Base-by-base conservation (phyloP, 2,113 vertebrate species). In the Toxostoma redivivum region DNA sequence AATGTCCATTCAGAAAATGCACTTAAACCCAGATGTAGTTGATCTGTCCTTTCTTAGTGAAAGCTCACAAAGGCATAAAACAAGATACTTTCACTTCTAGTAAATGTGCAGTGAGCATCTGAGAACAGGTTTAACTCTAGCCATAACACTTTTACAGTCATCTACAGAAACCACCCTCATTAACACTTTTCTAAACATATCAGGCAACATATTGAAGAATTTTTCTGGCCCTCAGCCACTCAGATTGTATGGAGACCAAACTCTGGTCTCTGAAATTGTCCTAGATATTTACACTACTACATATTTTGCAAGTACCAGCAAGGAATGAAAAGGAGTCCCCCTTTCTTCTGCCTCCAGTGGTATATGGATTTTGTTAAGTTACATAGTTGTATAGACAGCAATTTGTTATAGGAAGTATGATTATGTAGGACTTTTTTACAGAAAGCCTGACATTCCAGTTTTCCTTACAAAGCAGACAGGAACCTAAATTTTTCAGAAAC, bases 211-310 rank as follows among this genome's bases (percentile, higher is more conserved):
- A 38, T 7, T 20, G 45, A 88, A 81, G 24, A 93, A 35, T 31
- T 48, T 69, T 66, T 77, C 90, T 83, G 64, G 24, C 40, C 30
- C 18, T 81, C 47, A 57, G n/a, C 12, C 42, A 23, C 37, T 77
- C 6, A 67, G 15, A 45, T 19, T 83, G 11, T 38, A 53, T 15
- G 51, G 21, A 82, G 9, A 76, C 33, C 12, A 57, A 77, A 70
- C 0, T 0, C 1, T 58, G 35, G 18, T 48, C 16, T 89, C 42
- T 58, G 50, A 85, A 76, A 50, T 35, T 57, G 35, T 28, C 62
- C 21, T 20, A 35, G 10, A 10, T 79, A 45, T 74, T 88, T 84
- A 69, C 11, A 56, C 17, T 35, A 24, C 25, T 48, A 28, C 7
- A 10, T 86, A 53, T 69, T 74, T 64, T 11, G 1, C 23, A 76